Evolutionary conservation across 2,888 invertebrate genomes (phyloP).

Genomic region (Tetanocera ferruginea): DNA sequence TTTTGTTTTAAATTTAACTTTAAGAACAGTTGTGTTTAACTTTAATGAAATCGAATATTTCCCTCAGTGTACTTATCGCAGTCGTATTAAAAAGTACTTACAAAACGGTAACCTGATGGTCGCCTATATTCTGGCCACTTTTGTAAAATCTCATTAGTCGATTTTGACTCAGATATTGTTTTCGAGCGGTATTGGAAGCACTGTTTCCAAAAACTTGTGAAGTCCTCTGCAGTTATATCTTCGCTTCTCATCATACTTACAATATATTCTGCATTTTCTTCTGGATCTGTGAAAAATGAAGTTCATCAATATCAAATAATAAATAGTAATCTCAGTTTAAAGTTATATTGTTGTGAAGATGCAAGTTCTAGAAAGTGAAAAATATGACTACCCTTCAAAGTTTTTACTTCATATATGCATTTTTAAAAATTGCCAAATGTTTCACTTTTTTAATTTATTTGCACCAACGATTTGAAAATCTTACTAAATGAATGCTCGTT

Average conservation of each 20-base stretch:
- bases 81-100: neutral
- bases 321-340: neutral
- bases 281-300: no score
- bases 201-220: neutral
- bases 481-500: neutral
- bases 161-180: neutral
- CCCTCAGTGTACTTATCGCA: neutral
- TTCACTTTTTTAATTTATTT: no score
- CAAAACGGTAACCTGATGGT: neutral
- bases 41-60: no score
- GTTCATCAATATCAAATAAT: no score
- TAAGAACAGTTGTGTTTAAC: no score
- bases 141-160: neutral
- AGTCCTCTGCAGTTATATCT: neutral
- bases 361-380: neutral
- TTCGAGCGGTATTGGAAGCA: neutral
- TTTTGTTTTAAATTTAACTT: neutral
- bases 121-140: neutral
- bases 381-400: no score
- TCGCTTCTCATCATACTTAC: neutral
- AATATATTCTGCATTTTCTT: neutral
- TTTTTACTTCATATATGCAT: no score
- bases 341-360: neutral
- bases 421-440: no score
- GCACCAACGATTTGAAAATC: no score